These are phyloP conservation scores for Drosophila paulistorum DNA, from an alignment of 1,140 invertebrate genomes.

Conservation along the genomic window DNA sequence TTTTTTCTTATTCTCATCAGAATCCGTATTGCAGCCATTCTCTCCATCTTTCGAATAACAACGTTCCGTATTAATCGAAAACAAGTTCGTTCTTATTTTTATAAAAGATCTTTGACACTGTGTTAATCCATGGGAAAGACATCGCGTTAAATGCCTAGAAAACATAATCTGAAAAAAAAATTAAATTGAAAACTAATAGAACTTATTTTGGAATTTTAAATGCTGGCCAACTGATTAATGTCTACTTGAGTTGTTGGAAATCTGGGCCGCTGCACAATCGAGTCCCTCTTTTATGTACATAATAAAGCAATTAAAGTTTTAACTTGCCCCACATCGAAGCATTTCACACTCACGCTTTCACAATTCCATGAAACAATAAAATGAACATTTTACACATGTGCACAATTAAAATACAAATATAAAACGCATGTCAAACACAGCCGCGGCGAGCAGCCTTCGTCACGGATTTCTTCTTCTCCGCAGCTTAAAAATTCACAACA, in stretches of 20 bases:
- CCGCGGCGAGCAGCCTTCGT: constrained; percentile 14
- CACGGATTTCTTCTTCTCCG: constrained; percentile 14
- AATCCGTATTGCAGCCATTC: neutral
- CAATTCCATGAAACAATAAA: constrained; percentile 37
- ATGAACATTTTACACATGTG: constrained; percentile 53
- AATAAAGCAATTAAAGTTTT: constrained; percentile 64
- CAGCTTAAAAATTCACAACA: constrained; percentile 50
- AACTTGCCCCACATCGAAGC: constrained; percentile 14
- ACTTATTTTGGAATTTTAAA: constrained; percentile 1
- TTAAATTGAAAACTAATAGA: neutral
- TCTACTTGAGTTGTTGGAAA: neutral
- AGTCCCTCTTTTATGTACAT: constrained; percentile 29
- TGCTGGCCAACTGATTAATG: constrained; percentile 9
- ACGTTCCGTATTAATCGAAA: neutral
- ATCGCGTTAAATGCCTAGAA: neutral
- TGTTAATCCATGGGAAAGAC: constrained; percentile 7
- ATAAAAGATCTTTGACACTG: neutral
- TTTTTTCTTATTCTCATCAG: neutral
- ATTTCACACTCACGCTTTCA: constrained; percentile 9
- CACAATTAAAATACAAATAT: constrained; percentile 56
- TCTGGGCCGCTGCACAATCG: constrained; percentile 16
- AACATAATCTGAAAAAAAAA: neutral
- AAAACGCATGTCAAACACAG: constrained; percentile 51
- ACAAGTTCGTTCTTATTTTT: neutral
- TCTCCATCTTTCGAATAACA: neutral